Base-by-base conservation (phyloP, 2,797 vertebrate species). In the Macropodus opercularis region DNA sequence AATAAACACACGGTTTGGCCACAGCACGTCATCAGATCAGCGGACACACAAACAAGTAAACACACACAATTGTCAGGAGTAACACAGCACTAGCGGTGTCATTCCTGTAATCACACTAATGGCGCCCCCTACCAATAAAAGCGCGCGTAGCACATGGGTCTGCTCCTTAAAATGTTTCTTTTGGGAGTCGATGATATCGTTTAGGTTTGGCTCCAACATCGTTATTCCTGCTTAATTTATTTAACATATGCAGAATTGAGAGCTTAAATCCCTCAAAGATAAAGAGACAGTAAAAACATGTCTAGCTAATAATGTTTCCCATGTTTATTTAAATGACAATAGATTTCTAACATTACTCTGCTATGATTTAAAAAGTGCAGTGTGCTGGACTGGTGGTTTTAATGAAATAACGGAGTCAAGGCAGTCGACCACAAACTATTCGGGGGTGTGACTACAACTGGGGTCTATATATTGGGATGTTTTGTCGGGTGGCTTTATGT, bases 401-500 rank as follows among this genome's bases (percentile, higher is more conserved):
- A 52, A 41, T 36, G 61, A 40, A 69, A 68, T 71, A 81, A 74
- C 66, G 59, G 41, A 77, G 67, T 38, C n/a, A 43, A 79, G 63
- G 70, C 44, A 74, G 70, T 18, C 47, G 66, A 85, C 80, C 79
- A 49, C 83, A 81, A 65, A 75, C 71, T 67, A 51, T 63, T 64
- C 77, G 87, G 88, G 91, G 90, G 91, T 89, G 91, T 92, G 91
- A 85, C 91, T 91, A 84, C 81, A 17, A 62, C 81, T 55, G 83
- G 85, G 80, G 83, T 74, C 86, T 95, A 95, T 95, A 95, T 94
- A 96, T 92, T 83, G 81, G 82, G 87, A 89, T 89, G 80, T 78
- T 86, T 72, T 67, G 71, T 55, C 41, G 79, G 27, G 24, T 66
- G 73, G 41, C 72, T 75, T 72, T 83, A 90, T 87, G 90, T 74